Conservation (phyloP, 2,797 vertebrate genomes). For the Channa striata region DNA sequence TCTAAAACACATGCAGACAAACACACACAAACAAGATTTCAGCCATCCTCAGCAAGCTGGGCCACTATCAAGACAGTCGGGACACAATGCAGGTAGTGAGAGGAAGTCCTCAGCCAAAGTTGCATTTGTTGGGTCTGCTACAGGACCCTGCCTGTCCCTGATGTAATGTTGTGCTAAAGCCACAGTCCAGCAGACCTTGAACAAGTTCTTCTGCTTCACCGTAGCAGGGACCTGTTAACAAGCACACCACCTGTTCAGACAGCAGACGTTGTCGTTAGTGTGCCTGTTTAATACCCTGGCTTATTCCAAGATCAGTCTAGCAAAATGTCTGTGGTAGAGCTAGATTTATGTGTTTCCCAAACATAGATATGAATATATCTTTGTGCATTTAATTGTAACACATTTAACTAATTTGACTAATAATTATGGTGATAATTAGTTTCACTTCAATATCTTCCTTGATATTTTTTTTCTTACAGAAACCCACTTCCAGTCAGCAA, state of each 20-base stretch:
- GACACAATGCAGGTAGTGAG: slow-evolving; percentile 10
- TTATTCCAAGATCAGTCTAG: slow-evolving; percentile 30
- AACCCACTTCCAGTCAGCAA: no score
- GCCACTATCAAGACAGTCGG: slow-evolving; percentile 39
- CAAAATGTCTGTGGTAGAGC: slow-evolving; percentile 3
- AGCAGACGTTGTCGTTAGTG: not conserved
- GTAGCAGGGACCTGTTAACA: slow-evolving; percentile 30
- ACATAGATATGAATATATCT: not conserved
- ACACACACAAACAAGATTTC: slow-evolving; percentile 41
- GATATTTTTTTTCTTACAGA: no score
- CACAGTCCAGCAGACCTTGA: slow-evolving; percentile 47
- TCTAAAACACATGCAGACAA: slow-evolving; percentile 45
- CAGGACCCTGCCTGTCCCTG: slow-evolving; percentile 37
- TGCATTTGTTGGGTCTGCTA: slow-evolving; percentile 34
- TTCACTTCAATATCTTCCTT: no score
- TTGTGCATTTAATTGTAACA: no score
- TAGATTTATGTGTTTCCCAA: slow-evolving; percentile 5
- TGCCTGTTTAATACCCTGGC: not conserved
- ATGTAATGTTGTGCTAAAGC: slow-evolving; percentile 31
- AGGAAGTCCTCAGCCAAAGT: slow-evolving; percentile 35
- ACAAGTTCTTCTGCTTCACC: slow-evolving; percentile 30
- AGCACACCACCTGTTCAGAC: slow-evolving; percentile 30
- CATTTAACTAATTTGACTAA: not conserved
- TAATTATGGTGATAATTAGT: no score
- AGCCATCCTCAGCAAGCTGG: slow-evolving; percentile 45